Base-by-base conservation (phyloP, 2,113 vertebrate species). In the Ahaetulla prasina region DNA sequence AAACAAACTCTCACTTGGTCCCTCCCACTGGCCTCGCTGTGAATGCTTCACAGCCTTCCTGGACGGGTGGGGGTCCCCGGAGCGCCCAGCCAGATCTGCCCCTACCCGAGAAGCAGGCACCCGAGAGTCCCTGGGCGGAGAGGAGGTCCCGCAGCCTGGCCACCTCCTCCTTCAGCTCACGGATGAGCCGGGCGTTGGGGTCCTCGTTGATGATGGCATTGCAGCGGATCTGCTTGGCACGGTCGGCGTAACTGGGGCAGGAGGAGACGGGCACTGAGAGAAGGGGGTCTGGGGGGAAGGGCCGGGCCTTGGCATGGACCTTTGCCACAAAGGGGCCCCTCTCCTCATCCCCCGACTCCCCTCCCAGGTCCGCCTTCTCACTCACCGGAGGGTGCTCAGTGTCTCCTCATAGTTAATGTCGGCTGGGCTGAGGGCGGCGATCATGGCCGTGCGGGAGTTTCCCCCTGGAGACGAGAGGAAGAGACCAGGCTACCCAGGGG, bases 351-450 rank as follows among this genome's bases (percentile, higher is more conserved):
- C 0, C 1, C 5, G 12, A 0, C 4, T 57, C 18, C 0, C 20
- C 20, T 20, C 12, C 4, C 3, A 45, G 7, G 30, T 18, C n/a
- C 45, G 39, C 30, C 35, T 4, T 74, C n/a, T n/a, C 35, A 27
- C 94, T 63, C 93, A 97, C 97, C 97, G 97, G 91, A 97, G 97
- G 0, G 98, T 99, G 95, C 98, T 98, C 90, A 99, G 98, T 0
- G 98, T 99, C 96, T 99, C 98, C 94, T 99, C 98, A 0, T 99
- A 99, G 97, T 98, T 98, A 94, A 98, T 98, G 95, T 98, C 98
- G 0, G 98, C 98, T 2, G 98, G 98, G 96, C 98, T 99, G 80
- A 99, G 96, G 89, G 98, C 98, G 25, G 98, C 98, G 0, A 99
- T 98, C 98, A 99, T 99, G 91, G 98, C 98, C 0, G 98, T 99